Base-by-base conservation (phyloP, 2,113 vertebrate species). In the Tenrec ecaudatus region DNA sequence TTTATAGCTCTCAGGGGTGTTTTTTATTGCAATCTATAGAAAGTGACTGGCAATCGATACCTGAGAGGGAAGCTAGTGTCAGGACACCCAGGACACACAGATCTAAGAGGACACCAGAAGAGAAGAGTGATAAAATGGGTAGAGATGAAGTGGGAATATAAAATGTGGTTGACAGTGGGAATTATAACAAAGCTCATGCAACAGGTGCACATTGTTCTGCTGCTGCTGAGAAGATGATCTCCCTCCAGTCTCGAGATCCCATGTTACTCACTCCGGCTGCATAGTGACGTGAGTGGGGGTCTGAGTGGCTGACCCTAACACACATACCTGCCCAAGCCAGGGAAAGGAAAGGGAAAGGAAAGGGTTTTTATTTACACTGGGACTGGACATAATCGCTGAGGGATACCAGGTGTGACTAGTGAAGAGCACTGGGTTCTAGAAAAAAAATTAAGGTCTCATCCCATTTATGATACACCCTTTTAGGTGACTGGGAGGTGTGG, bases 181-280 rank as follows among this genome's bases (percentile, higher is more conserved):
- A 53, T 10, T 14, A 53, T 53, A 31, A 4, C 22, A 38, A 78
- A 69, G 36, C 40, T 27, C 22, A 36, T 1, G 11, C 3, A 40
- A 53, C 27, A 82, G 25, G 53, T 2, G 16, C 27, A 29, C 27
- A 15, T 6, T 40, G 25, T 15, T 19, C 23, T 40, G 69, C 27
- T 57, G 29, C 23, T 82, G 15, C 29, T 22, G 25, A 27, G 25
- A 33, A 80, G 40, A 60, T 6, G 38, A 53, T 60, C 58, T 40
- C 19, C 16, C 10, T 6, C 9, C 31, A 0, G 4, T 8, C 16
- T 0, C 1, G 47, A 40, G 19, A 58, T 20, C 2, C 69, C 11
- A 7, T 4, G 17, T 3, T 31, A 15, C n/a, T 80, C 69, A 64
- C 73, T 62, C 64, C 73, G 64, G 64, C 57, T 27, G 53, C n/a